Evolutionary conservation across 2,888 invertebrate genomes (phyloP), one percentile per base, ranked within the genome.

Genomic region (Nephrotoma guestfalica): DNA sequence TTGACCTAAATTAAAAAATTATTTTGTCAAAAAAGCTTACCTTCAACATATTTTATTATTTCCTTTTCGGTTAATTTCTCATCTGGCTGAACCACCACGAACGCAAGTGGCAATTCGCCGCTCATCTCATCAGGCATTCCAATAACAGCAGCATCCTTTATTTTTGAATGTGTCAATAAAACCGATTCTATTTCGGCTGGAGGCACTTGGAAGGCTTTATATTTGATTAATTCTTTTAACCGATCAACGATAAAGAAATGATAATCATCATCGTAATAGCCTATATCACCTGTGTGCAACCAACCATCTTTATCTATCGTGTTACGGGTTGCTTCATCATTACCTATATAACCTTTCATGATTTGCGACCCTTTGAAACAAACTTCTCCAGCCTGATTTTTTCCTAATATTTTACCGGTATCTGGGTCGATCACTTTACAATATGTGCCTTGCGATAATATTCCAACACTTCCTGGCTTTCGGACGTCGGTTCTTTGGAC

Each of bases 181-280:
- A 97, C 89, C 15, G 94, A 95, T 91, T 98, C 98, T 57, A 98
- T 91, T 92, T 98, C 97, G 0, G 97, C 97, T 2, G 97, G 97
- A 0, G 97, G 95, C 88, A 96, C 96, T 93, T 96, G 95, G 89
- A 94, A 96, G 83, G 95, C 97, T 90, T 97, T 97, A 89, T 96
- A 97, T 91, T 98, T 98, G 89, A 98, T 97, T 41, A 98, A 93
- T 90, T 97, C 97, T 90, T 98, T 98, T 30, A 97, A 92, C 87
- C 98, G 92, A 90, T 97, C 98, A 1, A 97, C 95, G 88, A 97
- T 94, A 89, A 93, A 97, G 91, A 97, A 95, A 90, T 93, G 94
- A 0, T 94, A 95, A 15, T 97, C 94, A 0, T 93, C 90, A 89
- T 97, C 96, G 88, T 94, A 96, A 90, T 96, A 96, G 0, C 96